These are phyloP conservation scores for Heliconius sara DNA, from an alignment of 2,888 invertebrate species.

Conservation along the genomic window DNA sequence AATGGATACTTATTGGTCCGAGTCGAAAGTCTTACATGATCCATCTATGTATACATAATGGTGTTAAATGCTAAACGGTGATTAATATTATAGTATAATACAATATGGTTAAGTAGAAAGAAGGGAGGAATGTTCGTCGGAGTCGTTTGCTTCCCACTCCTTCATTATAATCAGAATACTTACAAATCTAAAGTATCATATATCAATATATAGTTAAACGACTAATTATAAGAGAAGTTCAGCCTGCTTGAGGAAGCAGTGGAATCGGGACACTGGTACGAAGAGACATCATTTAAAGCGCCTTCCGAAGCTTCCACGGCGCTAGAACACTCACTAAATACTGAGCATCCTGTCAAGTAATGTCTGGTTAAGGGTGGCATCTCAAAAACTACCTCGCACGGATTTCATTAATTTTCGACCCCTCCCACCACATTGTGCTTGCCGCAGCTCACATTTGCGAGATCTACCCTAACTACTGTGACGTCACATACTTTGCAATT, in stretches of 20 bases:
- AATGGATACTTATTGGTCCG: slow-evolving; percentile 53
- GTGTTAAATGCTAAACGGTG: slow-evolving; percentile 41
- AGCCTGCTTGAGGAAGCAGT: background rate
- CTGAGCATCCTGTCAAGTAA: slow-evolving; percentile 38
- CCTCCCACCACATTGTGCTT: background rate
- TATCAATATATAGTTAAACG: slow-evolving; percentile 13
- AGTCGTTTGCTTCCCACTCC: slow-evolving; percentile 22
- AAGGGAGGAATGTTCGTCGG: slow-evolving; percentile 47
- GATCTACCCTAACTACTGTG: no score
- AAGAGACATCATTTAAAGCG: slow-evolving; percentile 7
- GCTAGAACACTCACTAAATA: slow-evolving; percentile 44
- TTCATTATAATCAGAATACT: slow-evolving; percentile 4
- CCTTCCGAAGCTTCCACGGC: slow-evolving; percentile 33
- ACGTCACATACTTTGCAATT: no score
- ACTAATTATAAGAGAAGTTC: slow-evolving; percentile 6
- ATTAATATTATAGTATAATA: slow-evolving; percentile 40
- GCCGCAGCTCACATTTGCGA: background rate
- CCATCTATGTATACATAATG: slow-evolving; percentile 32
- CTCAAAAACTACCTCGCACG: background rate
- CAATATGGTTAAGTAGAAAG: slow-evolving; percentile 45
- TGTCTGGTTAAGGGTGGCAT: slow-evolving; percentile 15
- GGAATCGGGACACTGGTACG: slow-evolving; percentile 12
- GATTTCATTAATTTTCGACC: background rate
- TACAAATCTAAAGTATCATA: slow-evolving; percentile 12
- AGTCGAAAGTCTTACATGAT: slow-evolving; percentile 45